Base-by-base conservation (phyloP, 2,797 vertebrate genomes). In the Sphenopsis melanotis region DNA sequence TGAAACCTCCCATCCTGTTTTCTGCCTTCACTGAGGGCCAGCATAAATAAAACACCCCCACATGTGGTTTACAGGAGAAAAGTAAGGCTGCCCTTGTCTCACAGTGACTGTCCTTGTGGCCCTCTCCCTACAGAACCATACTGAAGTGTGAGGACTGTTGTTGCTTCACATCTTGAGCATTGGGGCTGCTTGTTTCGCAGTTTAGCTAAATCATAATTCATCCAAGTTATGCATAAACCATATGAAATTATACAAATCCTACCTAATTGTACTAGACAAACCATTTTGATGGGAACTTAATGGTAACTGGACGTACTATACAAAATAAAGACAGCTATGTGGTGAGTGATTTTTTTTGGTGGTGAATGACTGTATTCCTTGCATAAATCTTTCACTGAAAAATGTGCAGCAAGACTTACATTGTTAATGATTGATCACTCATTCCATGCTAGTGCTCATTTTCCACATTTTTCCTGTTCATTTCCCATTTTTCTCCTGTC, bases 111-210 rank as follows among this genome's bases (percentile, higher is more conserved):
- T 36, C 5, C 30, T 23, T 23, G 9, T 19, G 29, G 21, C 39
- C 15, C 27, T 80, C 30, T 55, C 7, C 15, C 9, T 15, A 42
- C 32, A 69, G 23, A 18, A 44, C 23, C 44, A 53, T 0, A 15
- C 17, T 14, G 15, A 27, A 76, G 21, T 0, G 0, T 1, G 1
- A 65, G 15, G n/a, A n/a, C 47, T 57, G 7, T 5, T 72, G 50
- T 36, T 69, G 11, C 22, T 70, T 80, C 18, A n/a, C 2, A 1
- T 75, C 19, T 50, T 1, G 1, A 66, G 19, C 15, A 16, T 8
- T 3, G 4, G 8, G 13, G 30, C 46, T 42, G 10, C 24, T 64
- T 77, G 29, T 52, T 83, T 53, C 5, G 2, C 3, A 13, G 26
- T 37, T 63, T 5, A 21, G 3, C 34, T 74, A 21, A 49, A 19